Evolutionary conservation across 2,113 vertebrate species (phyloP), one percentile per base, ranked within the genome.

Genomic region (Nannobrachium achirus): DNA sequence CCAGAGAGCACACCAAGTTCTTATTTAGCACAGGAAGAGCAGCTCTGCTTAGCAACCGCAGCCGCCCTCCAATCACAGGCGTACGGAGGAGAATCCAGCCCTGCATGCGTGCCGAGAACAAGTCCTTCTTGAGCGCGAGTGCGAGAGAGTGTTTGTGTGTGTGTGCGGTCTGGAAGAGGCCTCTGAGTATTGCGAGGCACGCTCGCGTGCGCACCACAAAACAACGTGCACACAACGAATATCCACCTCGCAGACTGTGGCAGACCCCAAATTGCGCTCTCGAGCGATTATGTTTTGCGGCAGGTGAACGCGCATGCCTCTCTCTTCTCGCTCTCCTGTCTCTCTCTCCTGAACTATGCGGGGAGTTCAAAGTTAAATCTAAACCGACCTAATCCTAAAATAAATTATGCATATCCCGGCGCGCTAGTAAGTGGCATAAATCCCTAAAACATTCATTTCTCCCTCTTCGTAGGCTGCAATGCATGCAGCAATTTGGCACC

Each of bases 21-120:
- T 91, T 92, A 92, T 93, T 93, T 92, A 93, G 92, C 90, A 91
- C 91, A 92, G 90, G 86, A 91, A 93, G 89, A 91, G 82, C 83
- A 89, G 90, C 89, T 93, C 91, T 93, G 92, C 93, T 93, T 93
- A 93, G 92, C 92, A 93, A 93, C 92, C 84, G 75, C 89, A 83
- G 74, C 75, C 81, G 60, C 81, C 89, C 89, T 92, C 92, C 91
- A 93, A 92, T 92, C 91, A 91, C 88, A 83, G 73, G 86, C 86
- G 55, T 60, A 88, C 77, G 70, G 66, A 76, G 84, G 82, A 84
- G 89, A 90, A 88, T 91, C 78, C 86, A 76, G 86, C 84, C n/a
- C 49, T 74, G 73, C 68, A 50, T 44, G 64, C 57, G 33, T 51
- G 61, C 44, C 49, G 78, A 82, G 75, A 78, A 80, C 55, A 73